Evolutionary conservation across 2,797 vertebrate species (phyloP).

Genomic region (Podargus strigoides): DNA sequence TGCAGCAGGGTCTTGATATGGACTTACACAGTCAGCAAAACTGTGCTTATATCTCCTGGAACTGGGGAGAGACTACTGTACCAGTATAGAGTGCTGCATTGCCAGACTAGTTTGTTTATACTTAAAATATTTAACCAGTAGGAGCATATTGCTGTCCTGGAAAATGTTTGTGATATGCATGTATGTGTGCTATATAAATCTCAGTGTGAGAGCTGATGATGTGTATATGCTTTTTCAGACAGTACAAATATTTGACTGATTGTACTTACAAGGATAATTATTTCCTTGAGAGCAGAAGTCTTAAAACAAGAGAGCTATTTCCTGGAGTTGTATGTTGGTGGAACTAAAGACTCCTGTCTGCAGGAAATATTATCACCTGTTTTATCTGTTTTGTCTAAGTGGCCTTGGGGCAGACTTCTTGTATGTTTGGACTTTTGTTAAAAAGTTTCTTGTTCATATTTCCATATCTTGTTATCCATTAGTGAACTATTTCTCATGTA

Average conservation of each 20-base stretch:
- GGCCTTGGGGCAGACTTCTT: neutral
- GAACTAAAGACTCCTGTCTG: neutral
- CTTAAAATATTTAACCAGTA: neutral
- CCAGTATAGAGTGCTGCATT: neutral
- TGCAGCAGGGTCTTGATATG: neutral
- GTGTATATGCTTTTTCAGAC: neutral
- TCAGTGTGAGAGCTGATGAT: neutral
- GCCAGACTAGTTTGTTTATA: neutral
- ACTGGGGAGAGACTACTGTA: neutral
- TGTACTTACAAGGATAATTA: constrained; percentile 8
- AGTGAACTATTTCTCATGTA: neutral
- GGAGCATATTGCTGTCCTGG: neutral
- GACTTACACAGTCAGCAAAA: neutral
- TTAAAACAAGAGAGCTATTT: neutral
- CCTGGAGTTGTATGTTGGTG: neutral
- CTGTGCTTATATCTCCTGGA: neutral
- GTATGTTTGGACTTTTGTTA: neutral
- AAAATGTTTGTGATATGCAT: neutral
- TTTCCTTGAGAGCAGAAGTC: constrained; percentile 5
- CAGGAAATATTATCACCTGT: neutral
- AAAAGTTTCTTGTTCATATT: neutral
- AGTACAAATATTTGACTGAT: neutral
- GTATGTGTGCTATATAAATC: neutral
- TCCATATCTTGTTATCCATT: neutral
- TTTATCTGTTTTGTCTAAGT: neutral